phyloP scores from a whole-genome alignment of 2,888 invertebrate species.

The Hydraecia micacea region DNA sequence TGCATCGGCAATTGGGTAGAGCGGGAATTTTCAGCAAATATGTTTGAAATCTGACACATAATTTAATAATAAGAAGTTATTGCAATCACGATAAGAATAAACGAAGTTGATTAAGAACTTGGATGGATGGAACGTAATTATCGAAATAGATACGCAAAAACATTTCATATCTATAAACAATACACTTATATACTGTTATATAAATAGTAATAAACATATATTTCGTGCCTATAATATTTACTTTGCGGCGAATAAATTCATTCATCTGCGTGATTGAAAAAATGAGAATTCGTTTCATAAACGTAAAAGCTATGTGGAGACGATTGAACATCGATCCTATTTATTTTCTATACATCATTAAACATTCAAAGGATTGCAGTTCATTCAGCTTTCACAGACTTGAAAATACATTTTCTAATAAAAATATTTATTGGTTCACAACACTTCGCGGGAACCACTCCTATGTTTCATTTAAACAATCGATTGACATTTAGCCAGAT shows the following conservation, averaged over 20 bases:
- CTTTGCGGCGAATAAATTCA: conserved; percentile 36
- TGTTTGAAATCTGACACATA: conserved; percentile 11
- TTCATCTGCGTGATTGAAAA: conserved; percentile 37
- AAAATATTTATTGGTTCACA: neutral
- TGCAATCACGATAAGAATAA: conserved; percentile 1
- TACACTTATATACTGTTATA: neutral
- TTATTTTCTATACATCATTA: conserved; percentile 29
- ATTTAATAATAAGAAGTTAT: conserved; percentile 23
- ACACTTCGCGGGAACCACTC: conserved; percentile 1
- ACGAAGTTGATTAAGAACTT: conserved; percentile 10
- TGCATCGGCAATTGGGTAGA: conserved; percentile 36
- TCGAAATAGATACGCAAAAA: neutral
- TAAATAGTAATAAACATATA: conserved; percentile 12
- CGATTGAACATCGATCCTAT: conserved; percentile 45
- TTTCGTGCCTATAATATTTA: conserved; percentile 36
- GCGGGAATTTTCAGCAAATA: conserved; percentile 9
- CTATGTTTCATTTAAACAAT: conserved; percentile 4
- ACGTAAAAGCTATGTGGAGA: conserved; percentile 38
- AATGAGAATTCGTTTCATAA: conserved; percentile 31
- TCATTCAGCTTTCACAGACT: conserved; percentile 15
- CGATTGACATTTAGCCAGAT: conserved; percentile 25
- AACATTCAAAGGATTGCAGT: conserved; percentile 34
- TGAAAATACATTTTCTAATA: neutral
- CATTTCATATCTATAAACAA: conserved; percentile 5
- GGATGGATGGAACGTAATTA: neutral